Evolutionary conservation across 1,140 invertebrate genomes (phyloP).

Genomic region (Tetramorium alpestre): DNA sequence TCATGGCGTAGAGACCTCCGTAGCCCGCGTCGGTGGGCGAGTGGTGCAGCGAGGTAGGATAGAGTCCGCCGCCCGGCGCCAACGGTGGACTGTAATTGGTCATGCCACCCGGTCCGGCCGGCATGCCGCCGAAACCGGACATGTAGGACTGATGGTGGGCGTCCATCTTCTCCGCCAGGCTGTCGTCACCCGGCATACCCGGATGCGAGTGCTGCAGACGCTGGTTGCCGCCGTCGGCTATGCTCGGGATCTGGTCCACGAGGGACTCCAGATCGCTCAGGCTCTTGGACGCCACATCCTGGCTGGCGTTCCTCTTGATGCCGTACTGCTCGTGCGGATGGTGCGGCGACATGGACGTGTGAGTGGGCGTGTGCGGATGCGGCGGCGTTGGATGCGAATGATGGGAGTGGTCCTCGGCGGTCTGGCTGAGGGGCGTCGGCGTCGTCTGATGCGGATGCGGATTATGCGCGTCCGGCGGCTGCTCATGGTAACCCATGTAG

Average conservation of each 20-base stretch:
- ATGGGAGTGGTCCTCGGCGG: constrained; percentile 82
- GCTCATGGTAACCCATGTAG: constrained; percentile 84
- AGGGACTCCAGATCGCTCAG: constrained; percentile 95
- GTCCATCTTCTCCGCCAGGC: constrained; percentile 74
- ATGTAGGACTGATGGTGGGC: constrained; percentile 81
- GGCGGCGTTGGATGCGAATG: constrained; percentile 83
- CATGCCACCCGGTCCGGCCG: constrained; percentile 72
- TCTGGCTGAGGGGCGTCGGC: constrained; percentile 81
- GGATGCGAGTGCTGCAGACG: constrained; percentile 80
- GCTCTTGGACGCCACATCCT: constrained; percentile 94
- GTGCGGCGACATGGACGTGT: constrained; percentile 83
- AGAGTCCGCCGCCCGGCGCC: constrained; percentile 69
- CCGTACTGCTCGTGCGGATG: constrained; percentile 83
- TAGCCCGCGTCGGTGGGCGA: constrained; percentile 80
- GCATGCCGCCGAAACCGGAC: constrained; percentile 71
- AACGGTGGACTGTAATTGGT: constrained; percentile 82
- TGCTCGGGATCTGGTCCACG: constrained; percentile 96
- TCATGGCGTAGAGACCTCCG: constrained; percentile 78
- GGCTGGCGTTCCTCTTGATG: constrained; percentile 81
- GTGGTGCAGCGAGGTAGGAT: constrained; percentile 78
- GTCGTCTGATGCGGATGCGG: constrained; percentile 81
- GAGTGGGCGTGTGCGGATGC: constrained; percentile 82
- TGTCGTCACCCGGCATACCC: constrained; percentile 78
- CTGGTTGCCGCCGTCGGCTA: constrained; percentile 89
- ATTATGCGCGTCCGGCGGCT: constrained; percentile 78